Conservation (phyloP, 2,797 vertebrate species). For the Intellagama lesueurii region DNA sequence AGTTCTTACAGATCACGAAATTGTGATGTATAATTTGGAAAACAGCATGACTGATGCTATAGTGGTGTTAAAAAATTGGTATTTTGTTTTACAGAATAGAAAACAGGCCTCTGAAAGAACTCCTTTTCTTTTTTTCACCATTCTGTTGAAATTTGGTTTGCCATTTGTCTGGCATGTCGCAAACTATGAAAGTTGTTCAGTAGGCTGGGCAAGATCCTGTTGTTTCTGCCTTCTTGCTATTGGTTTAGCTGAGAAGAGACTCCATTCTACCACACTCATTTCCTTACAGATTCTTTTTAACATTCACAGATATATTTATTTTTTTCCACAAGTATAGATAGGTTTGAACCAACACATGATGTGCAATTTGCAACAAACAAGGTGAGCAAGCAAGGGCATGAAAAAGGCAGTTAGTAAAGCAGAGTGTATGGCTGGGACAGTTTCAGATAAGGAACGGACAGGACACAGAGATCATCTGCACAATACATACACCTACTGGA, state of each 20-base stretch:
- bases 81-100: background rate
- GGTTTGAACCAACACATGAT: background rate
- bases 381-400: background rate
- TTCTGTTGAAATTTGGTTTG: background rate
- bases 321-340: background rate
- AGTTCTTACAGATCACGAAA: background rate
- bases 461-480: background rate
- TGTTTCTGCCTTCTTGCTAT: background rate
- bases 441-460: background rate
- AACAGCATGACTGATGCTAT: background rate
- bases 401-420: background rate
- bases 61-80: background rate
- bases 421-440: background rate
- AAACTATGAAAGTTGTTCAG: background rate
- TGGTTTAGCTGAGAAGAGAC: background rate
- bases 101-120: background rate
- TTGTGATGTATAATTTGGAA: background rate
- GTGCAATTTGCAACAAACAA: background rate
- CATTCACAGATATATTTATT: background rate
- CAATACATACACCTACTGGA: background rate
- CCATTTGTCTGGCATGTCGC: background rate
- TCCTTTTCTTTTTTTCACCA: too few species aligned
- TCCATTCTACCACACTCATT: background rate
- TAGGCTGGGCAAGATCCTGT: background rate
- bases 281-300: background rate